Base-by-base conservation (phyloP, 2,888 invertebrate species). In the Diogma glabrata region DNA sequence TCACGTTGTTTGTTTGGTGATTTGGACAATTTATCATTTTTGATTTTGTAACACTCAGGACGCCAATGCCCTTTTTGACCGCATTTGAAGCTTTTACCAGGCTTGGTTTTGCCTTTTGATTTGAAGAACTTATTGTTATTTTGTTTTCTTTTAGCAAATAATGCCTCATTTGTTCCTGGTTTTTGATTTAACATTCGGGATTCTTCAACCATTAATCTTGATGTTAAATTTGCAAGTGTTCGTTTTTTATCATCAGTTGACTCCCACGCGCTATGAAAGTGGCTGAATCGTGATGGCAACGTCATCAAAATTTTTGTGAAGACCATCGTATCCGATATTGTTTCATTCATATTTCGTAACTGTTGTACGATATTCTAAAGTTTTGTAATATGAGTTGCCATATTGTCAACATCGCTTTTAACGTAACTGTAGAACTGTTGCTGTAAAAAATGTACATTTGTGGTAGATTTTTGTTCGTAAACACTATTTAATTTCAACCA, bases 401-500 rank as follows among this genome's bases (percentile, higher is more conserved):
- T 56, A 43, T 52, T 51, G 14, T 54, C 54, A 1, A 33, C 46
- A 10, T 49, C 38, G 46, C 56, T 51, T 28, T 54, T 56, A 8
- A 51, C 28, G 17, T 51, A 51, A 10, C 38, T 52, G 43, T 57
- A 56, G 49, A 60, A 58, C 50, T 53, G 50, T 47, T 58, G 56
- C 38, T 56, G 57, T 8, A 58, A 36, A 14, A 56, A 51, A 57
- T 65, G 62, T 7, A 64, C 54, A 16, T 56, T 63, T 7, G 36
- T 36, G 16, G 14, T 36, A n/a, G 36, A 36, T 6, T 36, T 36
- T 14, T 36, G 36, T 36, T 66, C 64, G 51, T 61, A 66, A 0
- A 65, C 52, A 14, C 51, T 55, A 30, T 56, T 52, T 20, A 57
- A 24, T 28, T 53, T 51, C 2, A 47, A 23, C 52, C 52, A 57